These are phyloP conservation scores for Pseudochaenichthys georgianus DNA, from an alignment of 2,797 vertebrate genomes.

Conservation along the genomic window DNA sequence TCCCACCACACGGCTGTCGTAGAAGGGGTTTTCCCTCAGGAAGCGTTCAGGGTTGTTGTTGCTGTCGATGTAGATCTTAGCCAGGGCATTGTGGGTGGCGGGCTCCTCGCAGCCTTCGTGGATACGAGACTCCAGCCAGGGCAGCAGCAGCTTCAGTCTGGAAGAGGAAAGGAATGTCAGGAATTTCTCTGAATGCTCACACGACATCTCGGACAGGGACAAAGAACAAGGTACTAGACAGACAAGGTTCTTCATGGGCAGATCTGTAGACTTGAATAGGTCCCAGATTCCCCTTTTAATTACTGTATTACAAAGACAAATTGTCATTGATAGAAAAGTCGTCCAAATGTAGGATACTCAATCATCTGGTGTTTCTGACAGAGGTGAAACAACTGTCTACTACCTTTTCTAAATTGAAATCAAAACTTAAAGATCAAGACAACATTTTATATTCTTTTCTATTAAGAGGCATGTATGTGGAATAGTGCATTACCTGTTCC, in stretches of 20 bases:
- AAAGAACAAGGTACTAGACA: neutral
- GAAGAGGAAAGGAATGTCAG: conserved; percentile 9
- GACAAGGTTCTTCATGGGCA: neutral
- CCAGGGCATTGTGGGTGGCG: conserved; percentile 97
- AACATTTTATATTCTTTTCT: neutral
- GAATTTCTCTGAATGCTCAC: neutral
- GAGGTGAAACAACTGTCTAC: neutral
- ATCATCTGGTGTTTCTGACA: neutral
- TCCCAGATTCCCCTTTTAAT: neutral
- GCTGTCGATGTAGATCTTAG: conserved; percentile 99
- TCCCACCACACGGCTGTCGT: conserved; percentile 97
- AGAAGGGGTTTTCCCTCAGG: conserved; percentile 96
- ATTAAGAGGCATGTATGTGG: neutral
- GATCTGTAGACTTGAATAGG: neutral
- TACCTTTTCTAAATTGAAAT: conserved; percentile 6
- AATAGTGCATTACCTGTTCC: conserved; percentile 90
- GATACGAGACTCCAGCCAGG: conserved; percentile 98
- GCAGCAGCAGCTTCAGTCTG: conserved; percentile 96
- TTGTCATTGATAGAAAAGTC: neutral
- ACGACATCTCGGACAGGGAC: neutral
- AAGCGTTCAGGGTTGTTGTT: conserved; percentile 99
- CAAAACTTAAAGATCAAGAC: neutral
- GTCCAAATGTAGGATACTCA: neutral
- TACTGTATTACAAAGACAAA: neutral
- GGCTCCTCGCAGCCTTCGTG: conserved; percentile 98